Evolutionary conservation across 2,113 vertebrate genomes (phyloP), one percentile per base, ranked within the genome.

Genomic region (Alces alces): DNA sequence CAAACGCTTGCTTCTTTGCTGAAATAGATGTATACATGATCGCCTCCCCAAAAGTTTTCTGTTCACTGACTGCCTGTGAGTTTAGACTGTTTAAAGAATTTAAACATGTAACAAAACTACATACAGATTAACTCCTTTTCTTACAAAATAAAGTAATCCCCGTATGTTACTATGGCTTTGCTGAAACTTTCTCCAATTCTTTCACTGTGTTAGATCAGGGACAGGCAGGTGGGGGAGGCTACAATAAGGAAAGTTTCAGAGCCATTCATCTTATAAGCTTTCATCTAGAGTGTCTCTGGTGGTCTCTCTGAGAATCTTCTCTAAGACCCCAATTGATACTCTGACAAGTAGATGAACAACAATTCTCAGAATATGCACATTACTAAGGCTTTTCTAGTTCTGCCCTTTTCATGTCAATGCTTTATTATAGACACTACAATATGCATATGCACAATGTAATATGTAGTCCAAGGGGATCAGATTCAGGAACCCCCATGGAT

Each of bases 101-200:
- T 86, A 47, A 96, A n/a, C 52, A 79, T 80, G 25, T 79, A 93
- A 87, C 78, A 55, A 95, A 66, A 94, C 47, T 87, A 91, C 3
- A 93, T 60, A 4, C 9, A 95, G 33, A 52, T 57, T 91, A 92
- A 70, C 13, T 64, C 33, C 86, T 86, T 91, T 70, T 90, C 94
- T 87, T 93, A 87, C 27, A 93, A 84, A 95, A 94, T 90, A 82
- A 21, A 96, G 64, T 47, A 92, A 84, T 66, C 47, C 73, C 79
- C 16, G 64, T 47, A 84, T 61, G 30, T 43, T 87, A 83, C 13
- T 25, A 33, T 43, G 61, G 30, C 9, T 93, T 95, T 60, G 47
- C 73, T 90, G 58, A 84, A 93, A 89, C 52, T 73, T 79, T 92
- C 30, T 83, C 50, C 57, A 80, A 25, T 83, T 93, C 28, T 82